Conservation (phyloP, 2,888 invertebrate genomes). For the Drosophila parthenogenetica region DNA sequence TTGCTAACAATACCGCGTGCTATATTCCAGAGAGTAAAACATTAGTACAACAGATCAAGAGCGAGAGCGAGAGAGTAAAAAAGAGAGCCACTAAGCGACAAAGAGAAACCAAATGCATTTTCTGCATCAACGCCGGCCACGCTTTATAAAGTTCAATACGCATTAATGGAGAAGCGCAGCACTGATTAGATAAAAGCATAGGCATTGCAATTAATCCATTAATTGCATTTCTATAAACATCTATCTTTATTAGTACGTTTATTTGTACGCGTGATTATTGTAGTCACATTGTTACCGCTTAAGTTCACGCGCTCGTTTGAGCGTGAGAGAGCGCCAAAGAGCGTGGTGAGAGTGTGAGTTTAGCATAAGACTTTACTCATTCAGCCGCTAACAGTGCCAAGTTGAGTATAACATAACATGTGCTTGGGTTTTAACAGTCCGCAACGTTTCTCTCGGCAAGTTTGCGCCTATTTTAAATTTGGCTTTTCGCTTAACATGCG, state of each 20-base stretch:
- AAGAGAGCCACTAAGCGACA: background rate
- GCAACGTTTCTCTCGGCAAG: background rate
- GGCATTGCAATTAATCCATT: conserved; percentile 13
- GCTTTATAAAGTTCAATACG: background rate
- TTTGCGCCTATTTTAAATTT: conserved; percentile 19
- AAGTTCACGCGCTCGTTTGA: conserved; percentile 4
- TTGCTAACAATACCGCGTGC: conserved; percentile 54
- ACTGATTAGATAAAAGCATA: conserved; percentile 12
- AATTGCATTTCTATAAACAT: conserved; percentile 2
- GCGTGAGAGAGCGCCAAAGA: background rate
- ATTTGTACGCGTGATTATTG: conserved; percentile 17
- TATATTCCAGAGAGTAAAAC: conserved; percentile 34
- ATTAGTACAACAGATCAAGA: background rate
- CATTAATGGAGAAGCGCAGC: background rate
- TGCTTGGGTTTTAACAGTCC: conserved; percentile 2
- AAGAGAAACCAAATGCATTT: background rate
- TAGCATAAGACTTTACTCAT: conserved; percentile 35
- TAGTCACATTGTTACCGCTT: conserved; percentile 21
- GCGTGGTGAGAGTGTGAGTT: conserved; percentile 16
- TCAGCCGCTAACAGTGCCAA: conserved; percentile 33
- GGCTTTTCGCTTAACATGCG: conserved; percentile 20
- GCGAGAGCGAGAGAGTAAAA: conserved; percentile 13
- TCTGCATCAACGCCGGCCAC: conserved; percentile 20
- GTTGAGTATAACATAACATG: conserved; percentile 42
- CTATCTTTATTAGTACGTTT: conserved; percentile 5